phyloP scores from a whole-genome alignment of 1,140 invertebrate species.

The Aporrectodea caliginosa region DNA sequence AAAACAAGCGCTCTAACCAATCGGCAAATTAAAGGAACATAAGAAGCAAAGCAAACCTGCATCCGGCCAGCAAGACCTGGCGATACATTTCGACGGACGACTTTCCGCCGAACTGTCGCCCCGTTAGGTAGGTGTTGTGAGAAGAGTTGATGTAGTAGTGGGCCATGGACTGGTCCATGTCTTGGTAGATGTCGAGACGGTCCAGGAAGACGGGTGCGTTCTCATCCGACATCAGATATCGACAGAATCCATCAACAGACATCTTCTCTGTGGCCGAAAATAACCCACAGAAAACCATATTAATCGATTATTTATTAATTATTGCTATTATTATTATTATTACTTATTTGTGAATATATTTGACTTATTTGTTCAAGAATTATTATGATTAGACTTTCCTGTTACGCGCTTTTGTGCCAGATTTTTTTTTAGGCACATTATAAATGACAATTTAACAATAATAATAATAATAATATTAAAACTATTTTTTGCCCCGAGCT shows the following conservation, averaged over 20 bases:
- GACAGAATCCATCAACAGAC: slow-evolving; percentile 89
- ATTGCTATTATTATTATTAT: too few species aligned
- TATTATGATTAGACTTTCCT: too few species aligned
- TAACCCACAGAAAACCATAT: not conserved
- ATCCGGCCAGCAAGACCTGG: slow-evolving; percentile 89
- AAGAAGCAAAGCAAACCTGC: slow-evolving; percentile 55
- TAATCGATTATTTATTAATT: too few species aligned
- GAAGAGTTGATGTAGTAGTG: slow-evolving; percentile 99
- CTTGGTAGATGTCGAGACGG: slow-evolving; percentile 89
- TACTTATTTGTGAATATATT: too few species aligned
- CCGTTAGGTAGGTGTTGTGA: slow-evolving; percentile 95
- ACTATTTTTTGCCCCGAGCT: too few species aligned
- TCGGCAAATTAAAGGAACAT: too few species aligned
- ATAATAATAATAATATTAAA: too few species aligned
- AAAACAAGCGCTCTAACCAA: too few species aligned
- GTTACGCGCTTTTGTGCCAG: too few species aligned
- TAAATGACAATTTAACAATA: too few species aligned
- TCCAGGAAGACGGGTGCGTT: slow-evolving; percentile 98
- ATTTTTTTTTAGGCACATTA: too few species aligned
- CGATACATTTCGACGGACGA: slow-evolving; percentile 96
- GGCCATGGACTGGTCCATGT: slow-evolving; percentile 95
- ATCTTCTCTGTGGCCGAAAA: slow-evolving; percentile 61
- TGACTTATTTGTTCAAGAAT: too few species aligned
- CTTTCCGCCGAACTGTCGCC: slow-evolving; percentile 90
- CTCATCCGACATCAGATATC: slow-evolving; percentile 98